phyloP scores from a whole-genome alignment of 2,888 invertebrate species.

The Adineta ricciae region DNA sequence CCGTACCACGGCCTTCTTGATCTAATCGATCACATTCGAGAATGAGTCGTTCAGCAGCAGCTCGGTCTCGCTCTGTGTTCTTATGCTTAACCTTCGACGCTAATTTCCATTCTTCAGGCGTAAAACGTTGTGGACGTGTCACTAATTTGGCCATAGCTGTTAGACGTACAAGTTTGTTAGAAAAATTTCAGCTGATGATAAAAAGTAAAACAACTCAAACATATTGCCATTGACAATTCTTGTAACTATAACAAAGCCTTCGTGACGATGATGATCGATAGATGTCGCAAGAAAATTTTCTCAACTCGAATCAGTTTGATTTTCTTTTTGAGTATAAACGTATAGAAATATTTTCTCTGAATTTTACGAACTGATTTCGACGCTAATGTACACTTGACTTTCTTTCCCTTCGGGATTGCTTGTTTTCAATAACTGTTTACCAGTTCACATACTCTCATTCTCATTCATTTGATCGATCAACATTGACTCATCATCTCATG shows the following conservation, averaged over 20 bases:
- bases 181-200: background rate
- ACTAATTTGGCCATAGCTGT: constrained; percentile 44
- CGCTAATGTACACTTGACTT: no score
- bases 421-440: background rate
- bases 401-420: background rate
- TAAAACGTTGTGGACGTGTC: constrained; percentile 45
- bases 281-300: background rate
- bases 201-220: background rate
- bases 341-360: no score
- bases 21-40: constrained; percentile 60
- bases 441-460: no score
- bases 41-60: constrained; percentile 67
- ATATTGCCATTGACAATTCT: background rate
- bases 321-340: background rate
- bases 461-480: background rate
- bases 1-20: constrained; percentile 59
- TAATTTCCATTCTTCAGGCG: constrained; percentile 48
- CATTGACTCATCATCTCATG: background rate
- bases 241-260: background rate
- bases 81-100: constrained; percentile 49
- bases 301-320: background rate
- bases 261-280: background rate
- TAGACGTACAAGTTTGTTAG: background rate
- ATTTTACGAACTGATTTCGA: no score
- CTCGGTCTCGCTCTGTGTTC: constrained; percentile 67